Conservation (phyloP, 2,888 invertebrate genomes). For the Cantharis rustica region DNA sequence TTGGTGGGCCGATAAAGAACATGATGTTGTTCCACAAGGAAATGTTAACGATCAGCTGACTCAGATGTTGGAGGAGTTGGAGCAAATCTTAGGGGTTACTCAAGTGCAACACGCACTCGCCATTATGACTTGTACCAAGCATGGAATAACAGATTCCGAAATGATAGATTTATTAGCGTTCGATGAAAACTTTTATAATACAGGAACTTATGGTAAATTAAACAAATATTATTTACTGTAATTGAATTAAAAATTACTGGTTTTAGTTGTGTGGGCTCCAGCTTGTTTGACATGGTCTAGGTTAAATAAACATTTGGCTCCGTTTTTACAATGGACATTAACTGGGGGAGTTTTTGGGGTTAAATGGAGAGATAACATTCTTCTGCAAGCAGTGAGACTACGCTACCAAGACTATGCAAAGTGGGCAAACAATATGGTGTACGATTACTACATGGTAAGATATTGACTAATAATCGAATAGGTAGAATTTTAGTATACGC, state of each 20-base stretch:
- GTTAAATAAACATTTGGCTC: conserved; percentile 67
- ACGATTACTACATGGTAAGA: conserved; percentile 66
- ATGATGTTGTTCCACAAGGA: conserved; percentile 61
- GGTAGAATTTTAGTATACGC: too few relatives aligned
- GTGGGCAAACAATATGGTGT: conserved; percentile 59
- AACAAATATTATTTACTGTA: not conserved
- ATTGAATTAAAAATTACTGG: not conserved
- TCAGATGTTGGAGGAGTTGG: conserved; percentile 70
- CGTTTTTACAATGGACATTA: conserved; percentile 68
- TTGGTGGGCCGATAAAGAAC: conserved; percentile 63
- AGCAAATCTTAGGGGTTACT: conserved; percentile 68
- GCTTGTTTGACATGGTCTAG: conserved; percentile 72
- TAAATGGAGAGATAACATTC: conserved; percentile 67
- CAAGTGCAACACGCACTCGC: conserved; percentile 72
- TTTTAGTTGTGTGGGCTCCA: conserved; percentile 70
- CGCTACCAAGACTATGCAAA: conserved; percentile 64
- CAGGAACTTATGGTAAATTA: conserved; percentile 66
- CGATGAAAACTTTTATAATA: conserved; percentile 66
- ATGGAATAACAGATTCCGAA: conserved; percentile 82
- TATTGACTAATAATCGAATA: not conserved
- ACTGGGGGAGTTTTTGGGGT: conserved; percentile 64
- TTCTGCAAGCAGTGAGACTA: conserved; percentile 66
- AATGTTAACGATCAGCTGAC: conserved; percentile 67
- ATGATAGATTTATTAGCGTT: conserved; percentile 72
- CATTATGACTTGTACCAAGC: conserved; percentile 73